Evolutionary conservation across 1,140 invertebrate species (phyloP).

Genomic region (Wiebesia pumilae): DNA sequence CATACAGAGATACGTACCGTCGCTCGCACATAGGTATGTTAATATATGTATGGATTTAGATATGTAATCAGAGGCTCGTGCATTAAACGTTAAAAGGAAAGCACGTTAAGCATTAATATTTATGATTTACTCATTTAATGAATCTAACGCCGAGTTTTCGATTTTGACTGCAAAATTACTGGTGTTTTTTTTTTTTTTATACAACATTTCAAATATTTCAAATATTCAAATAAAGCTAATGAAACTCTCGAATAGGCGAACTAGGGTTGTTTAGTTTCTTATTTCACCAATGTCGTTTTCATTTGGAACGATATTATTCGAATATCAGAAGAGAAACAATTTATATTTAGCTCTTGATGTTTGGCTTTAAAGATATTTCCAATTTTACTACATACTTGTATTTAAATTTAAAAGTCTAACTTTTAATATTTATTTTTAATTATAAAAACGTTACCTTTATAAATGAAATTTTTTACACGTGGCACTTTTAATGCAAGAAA

Average conservation of each 20-base stretch:
- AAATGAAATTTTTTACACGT: not conserved
- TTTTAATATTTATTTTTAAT: not conserved
- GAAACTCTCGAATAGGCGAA: not conserved
- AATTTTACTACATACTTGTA: not conserved
- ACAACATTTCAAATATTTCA: not conserved
- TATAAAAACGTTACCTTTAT: not conserved
- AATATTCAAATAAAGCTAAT: not conserved
- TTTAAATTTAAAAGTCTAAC: not conserved
- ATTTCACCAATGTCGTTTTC: constrained; percentile 1
- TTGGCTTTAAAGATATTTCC: not conserved
- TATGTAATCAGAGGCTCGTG: not conserved
- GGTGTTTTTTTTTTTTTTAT: too few relatives aligned
- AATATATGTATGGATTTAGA: not conserved
- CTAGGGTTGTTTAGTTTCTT: not conserved
- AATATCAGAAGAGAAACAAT: not conserved
- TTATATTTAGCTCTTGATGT: not conserved
- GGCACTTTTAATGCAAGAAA: not conserved
- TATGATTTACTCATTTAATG: not conserved
- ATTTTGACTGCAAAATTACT: not conserved
- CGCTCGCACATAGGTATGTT: not conserved
- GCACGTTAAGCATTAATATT: not conserved
- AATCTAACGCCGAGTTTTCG: not conserved
- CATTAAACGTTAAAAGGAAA: constrained; percentile 5
- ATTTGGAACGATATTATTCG: not conserved
- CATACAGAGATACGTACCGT: not conserved